Conservation (phyloP, 2,797 vertebrate species). For the Bryconaethiops microstoma region DNA sequence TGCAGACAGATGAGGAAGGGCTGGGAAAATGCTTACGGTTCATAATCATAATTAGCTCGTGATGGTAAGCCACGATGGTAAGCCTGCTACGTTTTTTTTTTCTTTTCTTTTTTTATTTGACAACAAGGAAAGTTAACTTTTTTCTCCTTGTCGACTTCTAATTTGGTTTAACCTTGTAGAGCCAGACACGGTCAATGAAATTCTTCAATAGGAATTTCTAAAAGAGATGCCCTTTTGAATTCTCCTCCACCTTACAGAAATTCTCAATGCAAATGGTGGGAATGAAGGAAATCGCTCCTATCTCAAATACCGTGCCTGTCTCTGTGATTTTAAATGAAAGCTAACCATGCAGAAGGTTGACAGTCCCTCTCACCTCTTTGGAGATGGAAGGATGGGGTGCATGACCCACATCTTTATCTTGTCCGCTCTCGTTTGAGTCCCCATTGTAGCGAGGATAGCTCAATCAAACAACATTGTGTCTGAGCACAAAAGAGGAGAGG, state of each 20-base stretch:
- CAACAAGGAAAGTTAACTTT: constrained; percentile 48
- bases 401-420: constrained; percentile 41
- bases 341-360: constrained; percentile 44
- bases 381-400: constrained; percentile 35
- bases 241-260: neutral
- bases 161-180: constrained; percentile 34
- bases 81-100: constrained; percentile 38
- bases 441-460: constrained; percentile 60
- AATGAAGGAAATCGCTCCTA: constrained; percentile 26
- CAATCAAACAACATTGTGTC: constrained; percentile 73
- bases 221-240: neutral
- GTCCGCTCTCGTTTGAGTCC: constrained; percentile 38
- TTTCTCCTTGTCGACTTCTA: constrained; percentile 12
- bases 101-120: constrained; percentile 44
- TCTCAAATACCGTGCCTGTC: constrained; percentile 15
- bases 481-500: constrained; percentile 59
- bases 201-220: neutral
- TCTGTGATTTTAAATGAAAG: constrained; percentile 26
- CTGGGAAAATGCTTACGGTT: constrained; percentile 58
- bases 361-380: constrained; percentile 31
- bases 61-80: too few relatives aligned
- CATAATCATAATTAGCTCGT: constrained; percentile 65
- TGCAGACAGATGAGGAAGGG: constrained; percentile 54
- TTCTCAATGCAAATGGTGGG: constrained; percentile 5
- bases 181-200: neutral